Evolutionary conservation across 1,140 invertebrate species (phyloP), one percentile per base, ranked within the genome.

Genomic region (Drosophila fuyamai): DNA sequence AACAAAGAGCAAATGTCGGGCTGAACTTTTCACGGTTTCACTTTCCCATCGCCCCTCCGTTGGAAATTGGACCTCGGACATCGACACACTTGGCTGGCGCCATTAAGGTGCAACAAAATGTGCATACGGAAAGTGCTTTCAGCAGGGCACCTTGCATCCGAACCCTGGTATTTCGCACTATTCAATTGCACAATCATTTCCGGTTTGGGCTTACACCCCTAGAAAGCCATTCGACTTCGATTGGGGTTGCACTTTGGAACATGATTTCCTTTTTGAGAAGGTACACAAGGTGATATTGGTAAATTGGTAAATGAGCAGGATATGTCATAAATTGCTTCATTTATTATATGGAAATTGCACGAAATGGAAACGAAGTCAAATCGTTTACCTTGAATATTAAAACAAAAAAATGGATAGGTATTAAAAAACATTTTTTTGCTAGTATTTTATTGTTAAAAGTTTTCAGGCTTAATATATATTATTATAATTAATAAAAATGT

Each of bases 141-240:
- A 80, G 58, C 47, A 59, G 57, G 55, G 60, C 59, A 44, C 48
- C 57, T 58, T 62, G 46, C 68, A 80, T 76, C 44, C 73, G 55
- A 44, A 16, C 51, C 16, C 10, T 43, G 43, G 43, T 50, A 63
- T 55, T 60, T 68, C 68, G 51, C 74, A 82, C 82, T 76, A 88
- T 88, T 76, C 83, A 82, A 81, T 86, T 88, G 83, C 83, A 66
- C 54, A 76, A 76, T 86, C 76, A 88, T 78, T 76, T 86, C 82
- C 83, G 83, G 58, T 76, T 62, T 53, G 40, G 54, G 35, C 60
- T 54, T 53, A 47, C 58, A 67, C 75, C 59, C 78, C 47, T 14
- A 10, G 38, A 36, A 38, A 36, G 10, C 23, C 35, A 48, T 53
- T 72, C 9, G 18, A 32, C 4, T 50, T 50, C n/a, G 41, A 48